Percentiles rank a stretch among this genome's conserved stretches.
phyloP scores from a whole-genome alignment of 2,113 vertebrate genomes.

The Tetrao urogallus region DNA sequence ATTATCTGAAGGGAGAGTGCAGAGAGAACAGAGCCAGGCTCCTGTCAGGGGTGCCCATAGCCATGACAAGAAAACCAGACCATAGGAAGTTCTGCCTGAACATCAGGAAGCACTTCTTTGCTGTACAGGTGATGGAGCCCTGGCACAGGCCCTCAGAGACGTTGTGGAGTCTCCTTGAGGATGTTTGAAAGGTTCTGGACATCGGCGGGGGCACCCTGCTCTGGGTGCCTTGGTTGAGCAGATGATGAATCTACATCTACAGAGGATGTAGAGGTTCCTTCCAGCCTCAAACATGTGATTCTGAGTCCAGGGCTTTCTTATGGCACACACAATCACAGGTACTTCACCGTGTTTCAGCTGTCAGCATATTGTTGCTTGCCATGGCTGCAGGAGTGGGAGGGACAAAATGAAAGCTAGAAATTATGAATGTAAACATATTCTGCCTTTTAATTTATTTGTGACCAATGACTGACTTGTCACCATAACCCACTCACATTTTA shows the following conservation, averaged over 20 bases:
- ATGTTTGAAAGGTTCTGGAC: neutral
- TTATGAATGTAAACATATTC: neutral
- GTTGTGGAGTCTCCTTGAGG: neutral
- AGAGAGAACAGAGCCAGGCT: neutral
- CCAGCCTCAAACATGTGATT: neutral
- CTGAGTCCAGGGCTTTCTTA: neutral
- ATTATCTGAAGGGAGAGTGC: too few relatives aligned
- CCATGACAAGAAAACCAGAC: neutral
- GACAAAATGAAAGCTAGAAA: neutral
- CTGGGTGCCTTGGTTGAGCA: neutral
- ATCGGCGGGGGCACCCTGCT: neutral
- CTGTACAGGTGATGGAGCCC: too few relatives aligned
- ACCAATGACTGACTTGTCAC: neutral
- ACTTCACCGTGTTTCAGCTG: neutral
- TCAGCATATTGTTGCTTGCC: neutral
- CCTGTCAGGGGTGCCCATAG: neutral
- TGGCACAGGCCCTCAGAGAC: neutral
- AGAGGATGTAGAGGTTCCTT: neutral
- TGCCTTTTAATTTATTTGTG: constrained; percentile 62
- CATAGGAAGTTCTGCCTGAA: neutral
- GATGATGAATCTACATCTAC: neutral
- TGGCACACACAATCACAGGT: neutral
- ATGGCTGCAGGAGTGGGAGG: neutral
- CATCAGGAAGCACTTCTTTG: neutral
- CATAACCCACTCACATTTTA: constrained; percentile 47